Conservation (phyloP, 2,113 vertebrate genomes). For the Climacteris rufus region DNA sequence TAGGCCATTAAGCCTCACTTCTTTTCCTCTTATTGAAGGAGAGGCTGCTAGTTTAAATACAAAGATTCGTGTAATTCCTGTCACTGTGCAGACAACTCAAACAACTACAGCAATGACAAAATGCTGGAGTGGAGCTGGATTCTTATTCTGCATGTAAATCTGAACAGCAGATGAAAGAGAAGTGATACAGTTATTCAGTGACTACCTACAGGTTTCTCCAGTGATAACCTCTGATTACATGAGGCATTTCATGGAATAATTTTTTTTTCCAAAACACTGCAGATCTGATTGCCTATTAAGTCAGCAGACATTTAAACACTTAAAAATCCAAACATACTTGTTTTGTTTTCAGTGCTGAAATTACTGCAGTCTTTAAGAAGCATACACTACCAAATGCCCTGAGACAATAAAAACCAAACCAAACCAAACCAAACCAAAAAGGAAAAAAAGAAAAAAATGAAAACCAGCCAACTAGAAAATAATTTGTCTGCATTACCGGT, state of each 20-base stretch:
- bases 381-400: neutral
- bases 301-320: neutral
- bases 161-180: neutral
- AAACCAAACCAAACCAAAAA: too few species aligned
- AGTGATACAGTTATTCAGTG: neutral
- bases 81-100: neutral
- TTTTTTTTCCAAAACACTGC: neutral
- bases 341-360: neutral
- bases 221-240: neutral
- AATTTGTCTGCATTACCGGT: neutral
- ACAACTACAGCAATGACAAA: neutral
- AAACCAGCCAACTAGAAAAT: neutral
- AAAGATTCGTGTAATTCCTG: neutral
- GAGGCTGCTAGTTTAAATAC: neutral
- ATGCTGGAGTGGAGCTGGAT: neutral
- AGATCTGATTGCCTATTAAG: neutral
- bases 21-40: neutral
- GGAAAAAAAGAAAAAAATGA: too few species aligned
- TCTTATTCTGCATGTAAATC: neutral
- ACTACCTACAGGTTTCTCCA: neutral
- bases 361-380: neutral
- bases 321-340: neutral
- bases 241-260: neutral
- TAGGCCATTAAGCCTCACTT: neutral
- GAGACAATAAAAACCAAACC: neutral